Evolutionary conservation across 2,113 vertebrate genomes (phyloP), one percentile per base, ranked within the genome.

Genomic region (Leucosticte australis): DNA sequence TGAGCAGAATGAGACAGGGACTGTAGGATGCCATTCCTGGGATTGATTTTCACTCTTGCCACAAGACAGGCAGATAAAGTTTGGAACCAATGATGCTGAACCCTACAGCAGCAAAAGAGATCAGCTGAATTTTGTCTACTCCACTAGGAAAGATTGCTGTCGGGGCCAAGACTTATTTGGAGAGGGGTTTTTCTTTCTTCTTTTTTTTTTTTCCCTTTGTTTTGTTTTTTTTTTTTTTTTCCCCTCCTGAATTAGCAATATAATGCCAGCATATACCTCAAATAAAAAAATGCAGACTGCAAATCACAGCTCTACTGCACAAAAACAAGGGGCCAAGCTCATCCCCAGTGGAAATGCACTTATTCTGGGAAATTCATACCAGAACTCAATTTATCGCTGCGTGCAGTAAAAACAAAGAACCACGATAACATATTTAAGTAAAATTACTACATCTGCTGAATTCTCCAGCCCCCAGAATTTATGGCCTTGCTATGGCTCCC

Each of bases 21-120:
- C 11, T 41, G 95, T 89, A 96, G 97, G 98, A 97, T 96, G 97
- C 98, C 98, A 97, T 96, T 98, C 95, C 97, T 92, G 90, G 96
- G 97, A 99, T 98, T 98, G 98, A 99, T 99, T 97, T 98, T 98
- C 94, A 90, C 98, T 98, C 97, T 95, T 98, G 97, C 98, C 97
- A 97, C 96, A 97, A 98, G 97, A 98, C 97, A 98, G 97, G 95
- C 98, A 97, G 97, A 98, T 98, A 86, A 97, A 94, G 86, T 95
- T 96, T 96, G 97, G 95, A 77, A 68, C 74, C 94, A 95, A 86
- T 49, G 95, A 96, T 77, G 90, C 79, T 96, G 95, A 97, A 93
- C 91, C 94, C 69, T 79, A 69, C 63, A 93, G 92, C 94, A 97
- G 93, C 71, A 95, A 96, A 97, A 96, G 60, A 52, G 79, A 97